Conservation (phyloP, 2,797 vertebrate genomes). For the Eulemur albifrons region DNA sequence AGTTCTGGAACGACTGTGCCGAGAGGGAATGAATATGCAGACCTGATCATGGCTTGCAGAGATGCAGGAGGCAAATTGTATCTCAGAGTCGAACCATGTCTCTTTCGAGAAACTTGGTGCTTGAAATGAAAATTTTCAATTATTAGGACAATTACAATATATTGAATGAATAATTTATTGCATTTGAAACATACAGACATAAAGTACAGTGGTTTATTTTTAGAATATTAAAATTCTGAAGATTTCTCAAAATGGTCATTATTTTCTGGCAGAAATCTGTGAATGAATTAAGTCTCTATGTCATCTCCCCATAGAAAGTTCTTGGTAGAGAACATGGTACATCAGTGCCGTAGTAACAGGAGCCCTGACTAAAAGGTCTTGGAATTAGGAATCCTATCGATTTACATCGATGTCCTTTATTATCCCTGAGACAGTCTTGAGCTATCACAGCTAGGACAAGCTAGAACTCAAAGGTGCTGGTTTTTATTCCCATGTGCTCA, state of each 20-base stretch:
- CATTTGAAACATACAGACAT: not conserved
- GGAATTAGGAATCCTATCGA: no score
- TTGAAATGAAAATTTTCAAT: not conserved
- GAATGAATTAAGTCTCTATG: not conserved
- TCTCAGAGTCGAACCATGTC: not conserved
- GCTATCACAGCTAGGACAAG: not conserved
- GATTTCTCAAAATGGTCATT: not conserved
- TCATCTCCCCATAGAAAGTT: not conserved
- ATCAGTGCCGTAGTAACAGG: not conserved
- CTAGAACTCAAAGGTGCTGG: fast-evolving
- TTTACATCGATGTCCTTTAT: not conserved
- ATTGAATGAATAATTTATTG: not conserved
- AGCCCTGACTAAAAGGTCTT: not conserved
- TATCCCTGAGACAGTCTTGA: not conserved
- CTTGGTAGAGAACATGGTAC: not conserved
- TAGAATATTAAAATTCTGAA: not conserved
- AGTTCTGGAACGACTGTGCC: not conserved
- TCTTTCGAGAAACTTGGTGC: slow-evolving; percentile 20
- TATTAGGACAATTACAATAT: not conserved
- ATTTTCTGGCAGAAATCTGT: not conserved
- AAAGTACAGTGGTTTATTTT: not conserved
- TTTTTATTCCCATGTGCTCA: not conserved
- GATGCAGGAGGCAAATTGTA: no score
- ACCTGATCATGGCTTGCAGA: not conserved
- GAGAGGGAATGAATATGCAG: not conserved